Conservation (phyloP, 53 echinoderm and acorn worm genomes). For the Holothuria leucospilota region DNA sequence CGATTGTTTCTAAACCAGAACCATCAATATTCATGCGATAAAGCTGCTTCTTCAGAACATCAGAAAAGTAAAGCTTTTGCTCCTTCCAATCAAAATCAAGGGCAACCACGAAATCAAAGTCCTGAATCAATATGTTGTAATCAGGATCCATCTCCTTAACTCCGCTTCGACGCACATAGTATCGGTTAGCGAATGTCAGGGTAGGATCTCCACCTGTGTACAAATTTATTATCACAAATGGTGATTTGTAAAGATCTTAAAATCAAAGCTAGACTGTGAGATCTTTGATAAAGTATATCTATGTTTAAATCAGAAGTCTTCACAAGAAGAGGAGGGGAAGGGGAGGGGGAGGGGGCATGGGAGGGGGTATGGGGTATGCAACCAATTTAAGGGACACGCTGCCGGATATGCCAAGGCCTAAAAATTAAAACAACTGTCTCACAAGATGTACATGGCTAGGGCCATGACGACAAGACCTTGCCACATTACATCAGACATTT, state of each 20-base stretch:
- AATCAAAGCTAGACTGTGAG: background rate
- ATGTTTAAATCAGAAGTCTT: no score
- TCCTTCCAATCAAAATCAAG: constrained; percentile 76
- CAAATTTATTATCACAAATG: background rate
- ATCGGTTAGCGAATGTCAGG: constrained; percentile 81
- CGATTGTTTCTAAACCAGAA: constrained; percentile 37
- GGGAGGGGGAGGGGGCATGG: no score
- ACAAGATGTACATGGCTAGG: no score
- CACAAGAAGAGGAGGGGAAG: no score
- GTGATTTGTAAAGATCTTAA: background rate
- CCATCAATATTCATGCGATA: constrained; percentile 76
- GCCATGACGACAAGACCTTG: no score
- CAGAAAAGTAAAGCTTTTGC: constrained; percentile 72
- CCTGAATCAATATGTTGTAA: constrained; percentile 64
- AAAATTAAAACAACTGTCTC: no score
- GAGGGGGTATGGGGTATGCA: no score
- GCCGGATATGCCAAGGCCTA: no score
- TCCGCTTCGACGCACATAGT: constrained; percentile 75
- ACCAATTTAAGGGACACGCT: no score
- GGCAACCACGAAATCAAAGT: constrained; percentile 77
- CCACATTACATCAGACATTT: no score
- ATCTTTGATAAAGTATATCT: background rate
- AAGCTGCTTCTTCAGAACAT: constrained; percentile 62
- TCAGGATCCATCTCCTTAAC: constrained; percentile 7
- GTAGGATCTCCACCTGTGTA: constrained; percentile 65